Evolutionary conservation across 2,797 vertebrate genomes (phyloP).

Genomic region (Myripristis murdjan): DNA sequence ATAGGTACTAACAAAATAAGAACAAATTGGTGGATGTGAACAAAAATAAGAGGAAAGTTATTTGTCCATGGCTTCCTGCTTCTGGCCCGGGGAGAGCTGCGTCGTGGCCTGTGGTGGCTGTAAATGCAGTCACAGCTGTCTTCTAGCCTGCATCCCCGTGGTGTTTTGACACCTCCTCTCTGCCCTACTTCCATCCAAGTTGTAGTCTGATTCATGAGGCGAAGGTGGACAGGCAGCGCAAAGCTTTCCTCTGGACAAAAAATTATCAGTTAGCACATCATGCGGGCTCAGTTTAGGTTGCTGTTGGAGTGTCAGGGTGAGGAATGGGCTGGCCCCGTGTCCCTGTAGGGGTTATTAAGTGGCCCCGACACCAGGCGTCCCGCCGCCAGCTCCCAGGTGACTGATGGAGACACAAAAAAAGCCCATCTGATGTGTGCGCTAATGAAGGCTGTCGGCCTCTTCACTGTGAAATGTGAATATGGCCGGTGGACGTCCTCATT

Average conservation of each 20-base stretch:
- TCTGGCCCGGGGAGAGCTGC: no score
- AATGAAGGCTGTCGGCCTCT: conserved; percentile 57
- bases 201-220: conserved; percentile 46
- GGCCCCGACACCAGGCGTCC: conserved; percentile 25
- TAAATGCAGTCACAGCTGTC: background rate
- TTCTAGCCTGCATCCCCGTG: background rate
- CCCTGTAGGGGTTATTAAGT: conserved; percentile 69
- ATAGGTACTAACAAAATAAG: no score
- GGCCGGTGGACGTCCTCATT: conserved; percentile 55
- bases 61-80: no score
- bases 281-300: conserved; percentile 59
- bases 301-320: conserved; percentile 68
- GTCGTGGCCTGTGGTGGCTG: background rate
- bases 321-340: conserved; percentile 45
- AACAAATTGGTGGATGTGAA: no score
- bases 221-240: conserved; percentile 1
- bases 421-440: conserved; percentile 38
- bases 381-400: conserved; percentile 41
- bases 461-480: conserved; percentile 57
- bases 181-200: conserved; percentile 45
- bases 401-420: conserved; percentile 54
- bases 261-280: conserved; percentile 70
- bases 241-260: conserved; percentile 35
- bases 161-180: background rate
- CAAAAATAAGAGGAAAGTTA: no score